Evolutionary conservation across 2,113 vertebrate species (phyloP), one percentile per base, ranked within the genome.

Genomic region (Dicaeum eximium): DNA sequence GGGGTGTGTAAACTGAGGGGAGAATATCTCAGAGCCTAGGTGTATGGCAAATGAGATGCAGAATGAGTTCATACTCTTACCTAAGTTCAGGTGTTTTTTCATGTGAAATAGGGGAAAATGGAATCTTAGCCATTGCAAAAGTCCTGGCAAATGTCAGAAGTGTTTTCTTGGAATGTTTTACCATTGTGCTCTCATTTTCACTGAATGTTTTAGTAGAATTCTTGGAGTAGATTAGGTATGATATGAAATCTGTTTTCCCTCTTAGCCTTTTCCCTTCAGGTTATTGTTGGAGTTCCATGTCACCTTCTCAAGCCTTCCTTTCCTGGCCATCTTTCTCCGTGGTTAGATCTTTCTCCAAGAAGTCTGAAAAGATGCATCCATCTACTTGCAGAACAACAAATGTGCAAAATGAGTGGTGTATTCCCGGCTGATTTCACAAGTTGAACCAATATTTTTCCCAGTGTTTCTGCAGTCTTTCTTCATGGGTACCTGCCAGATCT

Each of bases 291-390:
- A 80, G 23, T 87, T 95, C 24, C 40, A 33, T 31, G 31, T 94
- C 72, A 80, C 1, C 38, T 91, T 85, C 94, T 86, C 94, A 89
- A 27, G 48, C 40, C 23, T 96, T 92, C n/a, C 31, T 91, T 95
- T 80, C 65, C 62, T 92, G 89, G 33, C 73, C 33, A 8, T 85
- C 42, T 65, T 89, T 31, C 53, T 79, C 44, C 67, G 23, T 64
- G 83, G 94, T 95, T 82, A 95, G 86, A 72, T 96, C 84, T 80
- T 89, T 79, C 70, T 95, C 84, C 89, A 90, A 82, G 84, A 95
- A 94, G 73, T 85, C 58, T 94, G 91, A 73, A 70, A 92, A 91
- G 73, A 82, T 92, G 45, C 48, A 50, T 79, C 75, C 74, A 61
- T 93, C 58, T 82, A 16, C 81, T 93, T 95, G 62, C 27, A 82